Evolutionary conservation across 2,888 invertebrate genomes (phyloP), one percentile per base, ranked within the genome.

Genomic region (Diogma glabrata): DNA sequence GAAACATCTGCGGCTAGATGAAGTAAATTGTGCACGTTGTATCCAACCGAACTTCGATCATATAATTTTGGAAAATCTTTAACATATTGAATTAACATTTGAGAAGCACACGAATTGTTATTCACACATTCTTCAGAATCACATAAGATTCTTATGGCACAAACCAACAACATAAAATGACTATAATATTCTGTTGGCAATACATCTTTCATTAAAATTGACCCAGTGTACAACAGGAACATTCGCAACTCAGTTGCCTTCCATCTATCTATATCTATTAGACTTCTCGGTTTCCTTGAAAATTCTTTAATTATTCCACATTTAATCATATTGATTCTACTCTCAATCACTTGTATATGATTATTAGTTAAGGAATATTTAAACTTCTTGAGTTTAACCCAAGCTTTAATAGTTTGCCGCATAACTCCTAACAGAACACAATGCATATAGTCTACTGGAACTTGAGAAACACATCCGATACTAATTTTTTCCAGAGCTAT

Each of bases 401-500:
- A 43, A n/a, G n/a, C 6, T 12, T 20, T 10, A n/a, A 43, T 20
- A 22, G n/a, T n/a, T 43, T 43, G 43, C n/a, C 19, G 17, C 45
- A 49, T 45, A 1, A 50, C 33, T 10, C 52, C 52, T 19, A 53
- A 33, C 46, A 57, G 57, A 46, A 55, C 52, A 16, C 49, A 36
- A 52, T 59, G 58, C 58, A 58, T 58, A 28, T 58, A 58, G 47
- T 57, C 58, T 6, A 55, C 49, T 7, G 59, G 54, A 49, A 57
- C 56, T 23, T 43, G 51, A 10, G 54, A 43, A 12, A 58, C 52
- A 53, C 58, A 53, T 12, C 51, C 53, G 17, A 59, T 46, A 26
- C 19, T 14, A 33, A 46, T 20, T 51, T 38, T 36, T 38, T 52
- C 49, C 3, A 56, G 46, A 10, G 50, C 47, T 10, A 43, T n/a